A percentile compares a stretch with the other conserved stretches of the same genome.
Conservation (phyloP, 1,140 invertebrate genomes). For the Listronotus bonariensis region DNA sequence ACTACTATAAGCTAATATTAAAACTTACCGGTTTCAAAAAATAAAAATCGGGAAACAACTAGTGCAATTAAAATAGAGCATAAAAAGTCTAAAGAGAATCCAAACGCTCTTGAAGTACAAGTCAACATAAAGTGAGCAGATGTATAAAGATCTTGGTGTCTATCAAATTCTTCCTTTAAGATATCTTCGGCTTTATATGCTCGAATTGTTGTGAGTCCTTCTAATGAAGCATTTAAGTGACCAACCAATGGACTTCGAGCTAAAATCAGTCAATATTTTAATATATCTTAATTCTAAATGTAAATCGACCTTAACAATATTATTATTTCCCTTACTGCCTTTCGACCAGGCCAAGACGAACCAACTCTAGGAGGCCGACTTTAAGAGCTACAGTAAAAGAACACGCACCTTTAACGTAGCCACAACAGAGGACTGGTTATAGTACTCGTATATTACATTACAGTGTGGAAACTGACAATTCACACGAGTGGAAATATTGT, state of each 20-base stretch:
- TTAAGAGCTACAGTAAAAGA: too few species aligned
- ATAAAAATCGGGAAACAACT: conserved; percentile 52
- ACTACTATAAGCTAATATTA: neutral
- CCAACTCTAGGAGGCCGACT: too few species aligned
- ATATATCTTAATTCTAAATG: neutral
- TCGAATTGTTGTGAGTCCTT: conserved; percentile 87
- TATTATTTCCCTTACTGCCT: neutral
- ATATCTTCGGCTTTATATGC: conserved; percentile 80
- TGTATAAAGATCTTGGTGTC: conserved; percentile 75
- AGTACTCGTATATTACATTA: too few species aligned
- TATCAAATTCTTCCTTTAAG: conserved; percentile 80
- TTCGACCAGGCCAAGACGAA: neutral
- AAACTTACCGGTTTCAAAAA: conserved; percentile 46
- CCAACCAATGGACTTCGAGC: conserved; percentile 79
- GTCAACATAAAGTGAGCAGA: conserved; percentile 69
- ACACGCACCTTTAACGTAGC: too few species aligned
- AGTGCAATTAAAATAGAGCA: conserved; percentile 74
- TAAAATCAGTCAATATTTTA: conserved; percentile 10
- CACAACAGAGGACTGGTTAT: too few species aligned
- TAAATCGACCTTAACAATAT: neutral
- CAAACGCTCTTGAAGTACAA: conserved; percentile 68
- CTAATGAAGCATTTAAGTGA: conserved; percentile 85
- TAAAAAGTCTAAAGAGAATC: conserved; percentile 77
- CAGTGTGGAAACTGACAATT: too few species aligned
- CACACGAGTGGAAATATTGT: too few species aligned